These are phyloP conservation scores for Girardinus metallicus DNA, from an alignment of 2,797 vertebrate species.

Conservation along the genomic window DNA sequence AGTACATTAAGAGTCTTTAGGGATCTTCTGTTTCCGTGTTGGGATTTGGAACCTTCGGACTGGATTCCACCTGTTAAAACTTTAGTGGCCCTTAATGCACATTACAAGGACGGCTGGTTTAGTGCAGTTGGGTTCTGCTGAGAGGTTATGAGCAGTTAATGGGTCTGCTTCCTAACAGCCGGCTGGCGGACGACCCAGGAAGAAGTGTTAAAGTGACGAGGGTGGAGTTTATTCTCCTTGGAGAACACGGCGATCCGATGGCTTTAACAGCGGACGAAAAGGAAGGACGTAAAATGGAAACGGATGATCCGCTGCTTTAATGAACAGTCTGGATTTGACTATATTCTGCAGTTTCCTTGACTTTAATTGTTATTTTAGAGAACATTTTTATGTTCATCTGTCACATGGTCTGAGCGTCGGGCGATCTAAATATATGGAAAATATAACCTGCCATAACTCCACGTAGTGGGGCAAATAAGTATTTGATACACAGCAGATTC, in stretches of 20 bases:
- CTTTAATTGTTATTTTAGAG: background rate
- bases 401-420: background rate
- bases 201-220: background rate
- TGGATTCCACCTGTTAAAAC: background rate
- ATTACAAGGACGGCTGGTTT: background rate
- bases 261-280: background rate
- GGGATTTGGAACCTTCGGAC: background rate
- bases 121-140: background rate
- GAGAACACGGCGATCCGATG: background rate
- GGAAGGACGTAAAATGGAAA: background rate
- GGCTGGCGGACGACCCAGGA: background rate
- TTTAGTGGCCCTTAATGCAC: constrained; percentile 2
- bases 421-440: background rate
- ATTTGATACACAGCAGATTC: background rate
- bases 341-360: background rate
- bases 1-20: background rate
- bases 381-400: background rate
- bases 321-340: background rate
- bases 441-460: background rate
- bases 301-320: background rate
- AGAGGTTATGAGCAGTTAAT: background rate
- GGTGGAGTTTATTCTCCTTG: background rate
- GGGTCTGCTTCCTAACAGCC: background rate
- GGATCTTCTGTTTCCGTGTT: background rate
- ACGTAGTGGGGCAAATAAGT: background rate